A percentile compares a stretch with the other conserved stretches of the same genome.
phyloP scores from a whole-genome alignment of 37 sponge, comb jelly and placozoan species.

The Axinella damicornis region DNA sequence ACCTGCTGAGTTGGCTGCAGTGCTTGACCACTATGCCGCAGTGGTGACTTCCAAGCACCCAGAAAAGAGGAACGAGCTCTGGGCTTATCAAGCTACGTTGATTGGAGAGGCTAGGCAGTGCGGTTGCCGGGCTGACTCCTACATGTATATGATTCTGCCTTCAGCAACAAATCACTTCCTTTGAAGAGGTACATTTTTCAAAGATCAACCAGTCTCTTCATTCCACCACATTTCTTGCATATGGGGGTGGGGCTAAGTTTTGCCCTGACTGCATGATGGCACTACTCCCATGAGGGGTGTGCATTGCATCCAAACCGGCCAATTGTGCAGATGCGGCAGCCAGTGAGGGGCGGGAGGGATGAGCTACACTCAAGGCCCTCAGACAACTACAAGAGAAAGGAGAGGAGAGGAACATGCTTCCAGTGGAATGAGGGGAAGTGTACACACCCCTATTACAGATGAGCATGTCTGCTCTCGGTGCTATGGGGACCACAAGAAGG shows the following conservation, averaged over 20 bases:
- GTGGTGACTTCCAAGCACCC: too few species aligned
- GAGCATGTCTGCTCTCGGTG: slow-evolving; percentile 8
- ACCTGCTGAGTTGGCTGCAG: too few species aligned
- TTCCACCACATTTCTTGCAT: slow-evolving; percentile 20
- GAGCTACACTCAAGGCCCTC: too few species aligned
- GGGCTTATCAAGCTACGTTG: too few species aligned
- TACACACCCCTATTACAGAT: not conserved
- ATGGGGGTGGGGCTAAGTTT: not conserved
- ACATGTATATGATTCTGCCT: not conserved
- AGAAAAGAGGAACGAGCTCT: too few species aligned
- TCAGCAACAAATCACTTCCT: slow-evolving; percentile 6
- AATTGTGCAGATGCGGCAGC: too few species aligned
- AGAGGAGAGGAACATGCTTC: not conserved
- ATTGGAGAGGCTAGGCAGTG: slow-evolving; percentile 14
- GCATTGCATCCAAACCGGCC: not conserved
- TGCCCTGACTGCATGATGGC: not conserved
- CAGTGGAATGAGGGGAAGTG: not conserved
- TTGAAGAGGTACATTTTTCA: not conserved
- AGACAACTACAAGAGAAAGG: too few species aligned
- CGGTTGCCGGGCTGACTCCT: not conserved
- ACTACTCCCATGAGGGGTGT: not conserved
- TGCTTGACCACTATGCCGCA: too few species aligned
- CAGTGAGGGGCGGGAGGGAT: too few species aligned
- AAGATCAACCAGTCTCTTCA: slow-evolving; percentile 17
- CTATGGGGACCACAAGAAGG: not conserved